Evolutionary conservation across 2,797 vertebrate species (phyloP), one percentile per base, ranked within the genome.

Genomic region (Poecilia wingei): DNA sequence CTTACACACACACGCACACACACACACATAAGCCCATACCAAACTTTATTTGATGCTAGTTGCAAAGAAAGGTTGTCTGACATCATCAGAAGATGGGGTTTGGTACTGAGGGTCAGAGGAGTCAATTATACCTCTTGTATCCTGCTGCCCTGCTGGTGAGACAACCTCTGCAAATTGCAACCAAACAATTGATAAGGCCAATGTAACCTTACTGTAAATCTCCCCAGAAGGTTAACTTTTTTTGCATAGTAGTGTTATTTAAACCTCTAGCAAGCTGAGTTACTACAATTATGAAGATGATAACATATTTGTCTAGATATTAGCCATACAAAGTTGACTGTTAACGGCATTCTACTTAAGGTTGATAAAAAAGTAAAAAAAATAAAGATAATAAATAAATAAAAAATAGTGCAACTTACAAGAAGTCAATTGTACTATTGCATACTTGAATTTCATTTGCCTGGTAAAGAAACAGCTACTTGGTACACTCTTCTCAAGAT

Each of bases 11-110:
- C 78, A 74, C 78, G 74, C 39, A 69, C 78, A 75, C 78, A 57
- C 41, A 69, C 72, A 70, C 78, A 74, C 72, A 59, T 31, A 69
- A 47, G 49, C 41, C 28, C 10, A 31, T 3, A 75, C 51, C 20
- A 22, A 70, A 70, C 41, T 41, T 75, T 46, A 75, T 74, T 66
- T 76, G 66, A 49, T 64, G 41, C 25, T 51, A 66, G 55, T 14
- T 69, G 43, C 64, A 82, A 84, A 78, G 47, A 77, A 18, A 53
- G 43, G 36, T 31, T 59, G 57, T 87, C 74, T 45, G 28, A 76
- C 74, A 55, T 75, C 47, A 72, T 16, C 43, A 72, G 25, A 68
- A n/a, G 45, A 72, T 71, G 75, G 33, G 9, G 39, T 51, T 70
- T 31, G 49, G 43, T 57, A 39, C 13, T 45, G 1, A 31, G 41